A percentile compares a stretch with the other conserved stretches of the same genome.
phyloP scores from a whole-genome alignment of 1,140 invertebrate species.

The Leptoteleia sp. region DNA sequence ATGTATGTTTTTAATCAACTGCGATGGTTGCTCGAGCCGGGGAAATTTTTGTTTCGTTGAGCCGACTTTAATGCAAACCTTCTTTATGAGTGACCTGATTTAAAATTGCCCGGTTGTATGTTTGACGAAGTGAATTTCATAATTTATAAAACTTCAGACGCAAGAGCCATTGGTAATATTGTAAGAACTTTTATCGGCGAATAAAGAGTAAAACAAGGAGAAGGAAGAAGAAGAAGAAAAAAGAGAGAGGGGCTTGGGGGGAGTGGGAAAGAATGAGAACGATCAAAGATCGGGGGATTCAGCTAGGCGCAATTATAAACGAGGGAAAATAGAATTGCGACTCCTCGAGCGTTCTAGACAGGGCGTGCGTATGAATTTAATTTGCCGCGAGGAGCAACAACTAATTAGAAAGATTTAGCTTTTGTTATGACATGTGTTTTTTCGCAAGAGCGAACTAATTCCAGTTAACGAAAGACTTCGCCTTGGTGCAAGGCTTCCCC shows the following conservation, averaged over 20 bases:
- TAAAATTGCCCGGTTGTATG: slow-evolving; percentile 32
- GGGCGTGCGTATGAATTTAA: not conserved
- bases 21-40: slow-evolving; percentile 31
- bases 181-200: slow-evolving; percentile 16
- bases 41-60: slow-evolving; percentile 45
- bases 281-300: not conserved
- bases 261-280: too few species aligned
- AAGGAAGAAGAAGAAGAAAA: too few species aligned
- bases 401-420: slow-evolving; percentile 10
- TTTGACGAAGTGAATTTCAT: slow-evolving; percentile 53
- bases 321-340: not conserved
- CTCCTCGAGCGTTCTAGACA: not conserved
- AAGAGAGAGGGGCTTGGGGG: too few species aligned
- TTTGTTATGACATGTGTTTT: slow-evolving; percentile 9
- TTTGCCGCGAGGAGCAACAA: slow-evolving; percentile 3
- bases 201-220: too few species aligned
- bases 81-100: slow-evolving; percentile 50
- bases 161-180: slow-evolving; percentile 27
- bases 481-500: not conserved
- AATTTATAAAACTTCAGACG: slow-evolving; percentile 39
- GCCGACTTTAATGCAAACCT: slow-evolving; percentile 52
- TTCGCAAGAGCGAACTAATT: not conserved
- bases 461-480: slow-evolving; percentile 4
- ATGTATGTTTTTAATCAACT: slow-evolving; percentile 26
- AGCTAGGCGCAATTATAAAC: too few species aligned